Conservation (phyloP, 2,113 vertebrate species). For the Excalfactoria chinensis region DNA sequence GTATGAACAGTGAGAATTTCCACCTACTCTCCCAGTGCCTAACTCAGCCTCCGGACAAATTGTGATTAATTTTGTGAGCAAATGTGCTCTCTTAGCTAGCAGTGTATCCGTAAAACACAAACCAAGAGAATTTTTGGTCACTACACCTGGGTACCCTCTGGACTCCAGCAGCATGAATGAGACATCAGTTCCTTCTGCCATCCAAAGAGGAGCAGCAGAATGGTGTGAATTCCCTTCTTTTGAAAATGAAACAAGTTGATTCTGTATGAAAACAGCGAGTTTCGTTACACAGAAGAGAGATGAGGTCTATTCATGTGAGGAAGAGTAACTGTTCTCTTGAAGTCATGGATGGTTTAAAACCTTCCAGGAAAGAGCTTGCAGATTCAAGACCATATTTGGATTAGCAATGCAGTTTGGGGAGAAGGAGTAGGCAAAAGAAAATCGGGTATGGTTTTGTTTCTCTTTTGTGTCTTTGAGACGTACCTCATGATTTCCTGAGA, state of each 20-base stretch:
- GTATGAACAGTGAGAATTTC: neutral
- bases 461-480: neutral
- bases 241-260: slow-evolving; percentile 28
- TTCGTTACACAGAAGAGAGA: neutral
- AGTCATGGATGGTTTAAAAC: slow-evolving; percentile 4
- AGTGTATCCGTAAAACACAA: neutral
- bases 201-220: slow-evolving; percentile 22
- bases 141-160: neutral
- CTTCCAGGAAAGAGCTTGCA: neutral
- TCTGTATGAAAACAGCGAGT: neutral
- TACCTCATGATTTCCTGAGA: neutral
- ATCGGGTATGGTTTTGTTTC: neutral
- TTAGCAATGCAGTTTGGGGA: neutral
- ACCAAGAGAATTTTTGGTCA: neutral
- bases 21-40: neutral
- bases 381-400: neutral
- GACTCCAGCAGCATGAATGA: neutral
- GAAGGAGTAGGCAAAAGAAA: neutral
- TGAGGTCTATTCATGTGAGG: neutral
- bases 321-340: neutral
- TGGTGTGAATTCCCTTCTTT: slow-evolving; percentile 6
- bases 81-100: neutral
- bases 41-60: neutral
- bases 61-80: neutral
- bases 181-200: neutral